These are phyloP conservation scores for Pseudorasbora parva DNA, from an alignment of 2,113 vertebrate species.

Conservation along the genomic window DNA sequence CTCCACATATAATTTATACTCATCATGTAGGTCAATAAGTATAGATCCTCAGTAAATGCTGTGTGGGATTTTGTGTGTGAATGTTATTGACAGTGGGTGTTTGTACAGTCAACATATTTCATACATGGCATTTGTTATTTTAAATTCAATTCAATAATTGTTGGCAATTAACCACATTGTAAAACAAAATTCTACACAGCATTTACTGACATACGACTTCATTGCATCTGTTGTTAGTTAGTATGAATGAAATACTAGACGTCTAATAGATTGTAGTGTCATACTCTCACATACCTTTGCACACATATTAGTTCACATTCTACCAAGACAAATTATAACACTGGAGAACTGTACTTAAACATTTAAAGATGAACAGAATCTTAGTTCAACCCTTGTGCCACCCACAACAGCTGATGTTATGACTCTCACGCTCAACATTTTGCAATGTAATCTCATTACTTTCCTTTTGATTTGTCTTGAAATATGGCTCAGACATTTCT, in stretches of 20 bases:
- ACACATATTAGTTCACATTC: background rate
- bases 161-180: background rate
- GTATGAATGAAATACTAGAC: background rate
- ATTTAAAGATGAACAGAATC: background rate
- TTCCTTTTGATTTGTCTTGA: background rate
- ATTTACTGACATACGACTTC: background rate
- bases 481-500: background rate
- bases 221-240: background rate
- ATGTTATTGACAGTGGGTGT: background rate
- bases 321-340: background rate
- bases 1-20: too few species aligned
- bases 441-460: background rate
- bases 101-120: background rate
- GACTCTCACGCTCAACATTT: background rate
- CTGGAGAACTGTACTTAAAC: background rate
- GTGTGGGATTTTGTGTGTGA: too few species aligned
- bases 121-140: background rate
- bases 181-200: background rate
- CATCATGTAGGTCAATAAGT: too few species aligned
- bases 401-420: background rate
- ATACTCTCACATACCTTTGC: background rate
- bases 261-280: background rate
- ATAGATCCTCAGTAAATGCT: too few species aligned
- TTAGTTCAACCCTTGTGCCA: background rate
- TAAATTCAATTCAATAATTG: background rate